phyloP scores from a whole-genome alignment of 2,797 vertebrate genomes.

The Amniataba percoides region DNA sequence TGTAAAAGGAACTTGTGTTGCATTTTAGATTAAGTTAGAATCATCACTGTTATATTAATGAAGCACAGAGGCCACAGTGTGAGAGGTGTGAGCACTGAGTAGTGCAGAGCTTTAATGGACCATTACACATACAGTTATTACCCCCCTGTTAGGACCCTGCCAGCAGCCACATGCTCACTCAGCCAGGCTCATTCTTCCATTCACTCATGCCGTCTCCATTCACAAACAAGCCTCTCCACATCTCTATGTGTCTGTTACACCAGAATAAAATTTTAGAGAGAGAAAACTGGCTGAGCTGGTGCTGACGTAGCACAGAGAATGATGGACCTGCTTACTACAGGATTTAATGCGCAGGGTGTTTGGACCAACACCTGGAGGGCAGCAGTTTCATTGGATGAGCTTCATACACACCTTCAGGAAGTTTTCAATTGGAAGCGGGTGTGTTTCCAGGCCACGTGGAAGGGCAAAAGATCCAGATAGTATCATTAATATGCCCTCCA shows the following conservation, averaged over 20 bases:
- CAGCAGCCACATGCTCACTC: constrained; percentile 42
- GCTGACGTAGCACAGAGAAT: constrained; percentile 21
- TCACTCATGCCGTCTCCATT: constrained; percentile 64
- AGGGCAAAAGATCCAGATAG: constrained; percentile 57
- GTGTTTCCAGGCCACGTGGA: constrained; percentile 62
- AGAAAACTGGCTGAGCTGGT: constrained; percentile 32
- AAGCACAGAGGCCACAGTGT: constrained; percentile 20
- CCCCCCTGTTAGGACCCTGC: constrained; percentile 22
- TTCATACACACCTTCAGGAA: constrained; percentile 73
- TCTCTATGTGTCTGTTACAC: constrained; percentile 32
- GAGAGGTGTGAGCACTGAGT: constrained; percentile 32
- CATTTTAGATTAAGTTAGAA: constrained; percentile 7
- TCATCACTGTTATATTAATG: constrained; percentile 25
- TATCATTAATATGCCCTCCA: constrained; percentile 63
- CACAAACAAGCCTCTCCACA: constrained; percentile 48
- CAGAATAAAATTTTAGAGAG: constrained; percentile 35
- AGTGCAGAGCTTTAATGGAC: constrained; percentile 45
- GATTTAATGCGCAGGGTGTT: constrained; percentile 68
- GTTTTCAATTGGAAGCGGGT: constrained; percentile 74
- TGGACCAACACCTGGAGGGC: constrained; percentile 71
- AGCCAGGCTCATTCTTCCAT: constrained; percentile 37
- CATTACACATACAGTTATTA: constrained; percentile 50
- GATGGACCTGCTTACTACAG: constrained; percentile 44
- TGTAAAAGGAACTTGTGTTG: neutral
- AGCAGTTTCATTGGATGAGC: constrained; percentile 63